These are phyloP conservation scores for Thrips palmi DNA, from an alignment of 1,140 invertebrate genomes.

Conservation along the genomic window DNA sequence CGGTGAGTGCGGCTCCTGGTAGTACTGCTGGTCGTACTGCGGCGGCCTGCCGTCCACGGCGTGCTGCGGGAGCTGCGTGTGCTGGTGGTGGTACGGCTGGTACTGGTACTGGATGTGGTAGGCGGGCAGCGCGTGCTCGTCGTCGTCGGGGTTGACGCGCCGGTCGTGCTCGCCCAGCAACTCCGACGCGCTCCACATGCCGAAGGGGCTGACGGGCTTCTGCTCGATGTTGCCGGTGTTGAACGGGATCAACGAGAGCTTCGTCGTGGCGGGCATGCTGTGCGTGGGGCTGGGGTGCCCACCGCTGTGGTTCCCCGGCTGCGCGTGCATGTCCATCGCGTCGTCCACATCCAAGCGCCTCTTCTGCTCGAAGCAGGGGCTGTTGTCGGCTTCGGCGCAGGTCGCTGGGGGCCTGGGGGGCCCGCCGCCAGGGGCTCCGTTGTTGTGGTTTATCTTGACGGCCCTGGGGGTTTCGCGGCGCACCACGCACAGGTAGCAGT, in stretches of 20 bases:
- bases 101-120: conserved; percentile 13
- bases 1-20: conserved; percentile 18
- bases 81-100: conserved; percentile 16
- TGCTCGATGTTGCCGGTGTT: too few species aligned
- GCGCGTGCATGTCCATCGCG: too few species aligned
- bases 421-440: too few species aligned
- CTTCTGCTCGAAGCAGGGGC: not conserved
- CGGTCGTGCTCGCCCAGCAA: conserved; percentile 37
- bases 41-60: conserved; percentile 15
- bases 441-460: conserved; percentile 17
- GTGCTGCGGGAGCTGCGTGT: conserved; percentile 16
- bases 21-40: conserved; percentile 20
- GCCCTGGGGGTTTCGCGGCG: conserved; percentile 17
- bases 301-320: not conserved
- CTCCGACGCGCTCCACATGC: conserved; percentile 37
- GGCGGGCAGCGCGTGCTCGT: too few species aligned
- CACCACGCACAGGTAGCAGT: conserved; percentile 27
- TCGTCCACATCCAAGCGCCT: too few species aligned
- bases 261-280: too few species aligned
- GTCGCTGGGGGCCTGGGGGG: not conserved
- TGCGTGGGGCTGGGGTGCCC: conserved; percentile 17
- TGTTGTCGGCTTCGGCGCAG: not conserved
- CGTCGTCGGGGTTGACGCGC: conserved; percentile 26
- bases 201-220: conserved; percentile 32
- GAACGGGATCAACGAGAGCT: too few species aligned